These are phyloP conservation scores for Pseudeuparius sepicola DNA, from an alignment of 2,888 invertebrate genomes.

Conservation along the genomic window DNA sequence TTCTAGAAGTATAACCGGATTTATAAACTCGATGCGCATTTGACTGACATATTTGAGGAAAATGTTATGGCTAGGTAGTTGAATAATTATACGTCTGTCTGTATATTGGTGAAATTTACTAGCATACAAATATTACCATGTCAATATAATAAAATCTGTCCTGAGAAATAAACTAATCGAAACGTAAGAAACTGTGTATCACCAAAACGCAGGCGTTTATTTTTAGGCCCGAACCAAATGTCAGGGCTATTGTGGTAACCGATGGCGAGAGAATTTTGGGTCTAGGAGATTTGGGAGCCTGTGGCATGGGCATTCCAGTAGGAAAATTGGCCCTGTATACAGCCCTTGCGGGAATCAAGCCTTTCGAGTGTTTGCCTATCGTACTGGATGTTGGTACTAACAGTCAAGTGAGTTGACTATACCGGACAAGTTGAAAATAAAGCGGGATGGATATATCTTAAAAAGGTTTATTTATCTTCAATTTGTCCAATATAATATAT, in stretches of 20 bases:
- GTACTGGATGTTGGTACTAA: conserved; percentile 92
- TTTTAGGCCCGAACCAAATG: conserved; percentile 72
- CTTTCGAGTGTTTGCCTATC: conserved; percentile 89
- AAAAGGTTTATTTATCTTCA: too few species aligned
- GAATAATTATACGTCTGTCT: too few species aligned
- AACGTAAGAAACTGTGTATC: neutral
- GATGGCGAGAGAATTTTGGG: conserved; percentile 97
- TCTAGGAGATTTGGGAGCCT: conserved; percentile 91
- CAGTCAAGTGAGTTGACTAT: conserved; percentile 65
- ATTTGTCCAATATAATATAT: too few species aligned
- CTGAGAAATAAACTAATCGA: neutral
- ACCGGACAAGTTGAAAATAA: too few species aligned
- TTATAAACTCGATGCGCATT: too few species aligned
- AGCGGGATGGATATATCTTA: too few species aligned
- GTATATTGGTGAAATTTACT: too few species aligned
- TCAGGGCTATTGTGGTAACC: conserved; percentile 84
- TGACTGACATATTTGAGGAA: too few species aligned
- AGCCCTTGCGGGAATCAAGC: conserved; percentile 93
- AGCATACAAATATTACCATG: too few species aligned
- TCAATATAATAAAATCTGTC: too few species aligned
- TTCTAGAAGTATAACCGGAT: too few species aligned
- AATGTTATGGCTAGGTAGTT: too few species aligned
- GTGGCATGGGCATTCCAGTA: conserved; percentile 97
- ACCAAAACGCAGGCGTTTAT: conserved; percentile 2
- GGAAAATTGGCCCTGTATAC: conserved; percentile 95